Conservation (phyloP, 2,888 invertebrate species). For the Leucoptera coffeella region DNA sequence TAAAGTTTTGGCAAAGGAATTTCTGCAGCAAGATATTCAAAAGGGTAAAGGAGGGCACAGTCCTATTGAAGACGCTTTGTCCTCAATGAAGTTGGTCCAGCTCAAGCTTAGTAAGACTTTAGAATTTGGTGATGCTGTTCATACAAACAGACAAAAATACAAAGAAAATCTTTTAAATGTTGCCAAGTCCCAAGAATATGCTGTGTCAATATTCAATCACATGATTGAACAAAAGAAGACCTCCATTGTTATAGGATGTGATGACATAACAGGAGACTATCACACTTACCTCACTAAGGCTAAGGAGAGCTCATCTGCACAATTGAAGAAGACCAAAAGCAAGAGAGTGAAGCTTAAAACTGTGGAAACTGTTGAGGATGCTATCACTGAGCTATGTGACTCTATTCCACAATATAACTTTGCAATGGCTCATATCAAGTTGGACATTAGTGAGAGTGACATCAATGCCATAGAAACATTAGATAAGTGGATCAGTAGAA, state of each 20-base stretch:
- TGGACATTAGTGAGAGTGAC: conserved; percentile 39
- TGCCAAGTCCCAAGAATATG: conserved; percentile 25
- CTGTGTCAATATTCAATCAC: conserved; percentile 46
- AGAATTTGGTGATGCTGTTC: conserved; percentile 70
- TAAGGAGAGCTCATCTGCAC: conserved; percentile 27
- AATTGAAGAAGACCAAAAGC: conserved; percentile 37
- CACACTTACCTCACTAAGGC: conserved; percentile 52
- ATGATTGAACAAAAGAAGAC: conserved; percentile 42
- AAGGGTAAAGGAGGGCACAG: conserved; percentile 62
- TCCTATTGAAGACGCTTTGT: conserved; percentile 81
- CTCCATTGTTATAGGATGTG: conserved; percentile 50
- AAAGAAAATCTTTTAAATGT: conserved; percentile 29
- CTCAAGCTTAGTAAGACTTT: conserved; percentile 76
- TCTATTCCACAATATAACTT: conserved; percentile 48
- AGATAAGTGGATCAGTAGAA: conserved; percentile 53
- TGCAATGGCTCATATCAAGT: conserved; percentile 58
- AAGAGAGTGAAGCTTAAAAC: conserved; percentile 48
- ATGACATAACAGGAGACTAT: conserved; percentile 55
- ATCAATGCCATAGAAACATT: conserved; percentile 10
- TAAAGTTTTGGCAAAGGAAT: conserved; percentile 68
- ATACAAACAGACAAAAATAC: conserved; percentile 44
- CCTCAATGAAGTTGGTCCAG: conserved; percentile 82
- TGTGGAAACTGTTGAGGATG: conserved; percentile 41
- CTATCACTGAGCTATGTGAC: conserved; percentile 40
- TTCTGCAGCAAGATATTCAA: conserved; percentile 77